Conservation (phyloP, 1,140 invertebrate species). For the Latrodectus geometricus region DNA sequence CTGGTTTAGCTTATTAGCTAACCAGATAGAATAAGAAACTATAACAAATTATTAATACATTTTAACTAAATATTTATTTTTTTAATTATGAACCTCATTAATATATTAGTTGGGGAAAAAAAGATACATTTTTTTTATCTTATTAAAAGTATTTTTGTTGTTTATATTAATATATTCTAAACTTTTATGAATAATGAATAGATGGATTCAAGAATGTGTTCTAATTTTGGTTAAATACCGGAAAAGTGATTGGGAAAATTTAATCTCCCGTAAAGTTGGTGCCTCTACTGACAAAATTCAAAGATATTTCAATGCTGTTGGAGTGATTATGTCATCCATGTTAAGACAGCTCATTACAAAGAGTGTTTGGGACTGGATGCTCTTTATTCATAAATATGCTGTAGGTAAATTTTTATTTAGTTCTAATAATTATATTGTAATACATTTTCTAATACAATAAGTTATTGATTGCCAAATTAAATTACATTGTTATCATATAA, state of each 20-base stretch:
- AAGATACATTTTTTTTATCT: too few relatives aligned
- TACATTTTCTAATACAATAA: not conserved
- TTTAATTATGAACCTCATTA: too few relatives aligned
- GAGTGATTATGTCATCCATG: conserved; percentile 44
- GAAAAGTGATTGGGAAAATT: conserved; percentile 47
- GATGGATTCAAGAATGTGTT: conserved; percentile 37
- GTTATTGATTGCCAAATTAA: not conserved
- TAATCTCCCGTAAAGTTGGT: conserved; percentile 31
- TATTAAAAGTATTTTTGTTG: too few relatives aligned
- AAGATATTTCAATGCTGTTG: conserved; percentile 46
- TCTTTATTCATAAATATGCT: conserved; percentile 54
- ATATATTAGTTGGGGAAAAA: too few relatives aligned
- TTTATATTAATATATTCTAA: too few relatives aligned
- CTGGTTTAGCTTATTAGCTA: too few relatives aligned
- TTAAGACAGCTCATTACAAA: conserved; percentile 41
- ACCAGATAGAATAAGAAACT: too few relatives aligned
- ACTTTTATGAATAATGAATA: not conserved
- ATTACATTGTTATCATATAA: not conserved
- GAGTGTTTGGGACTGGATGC: conserved; percentile 25
- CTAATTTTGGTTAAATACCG: conserved; percentile 37
- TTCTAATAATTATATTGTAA: not conserved
- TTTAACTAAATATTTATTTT: too few relatives aligned
- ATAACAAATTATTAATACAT: too few relatives aligned
- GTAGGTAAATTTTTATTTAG: conserved; percentile 23
- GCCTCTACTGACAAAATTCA: conserved; percentile 32